Evolutionary conservation across 2,888 invertebrate species (phyloP).

Genomic region (Metacarcinus magister): DNA sequence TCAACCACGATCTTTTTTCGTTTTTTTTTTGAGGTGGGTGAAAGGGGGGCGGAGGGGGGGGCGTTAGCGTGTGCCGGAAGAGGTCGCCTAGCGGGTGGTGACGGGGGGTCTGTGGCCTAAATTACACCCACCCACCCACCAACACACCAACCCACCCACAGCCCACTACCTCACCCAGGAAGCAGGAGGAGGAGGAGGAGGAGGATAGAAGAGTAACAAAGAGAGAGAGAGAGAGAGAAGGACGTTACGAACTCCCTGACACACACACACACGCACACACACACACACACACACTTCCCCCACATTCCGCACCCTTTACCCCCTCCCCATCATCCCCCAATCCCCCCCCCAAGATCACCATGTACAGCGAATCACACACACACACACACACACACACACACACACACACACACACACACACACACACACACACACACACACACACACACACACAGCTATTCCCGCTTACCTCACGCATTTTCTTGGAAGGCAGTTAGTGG

Average conservation of each 20-base stretch:
- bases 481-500: neutral
- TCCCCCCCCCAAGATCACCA: neutral
- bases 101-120: neutral
- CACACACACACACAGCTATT: neutral
- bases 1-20: neutral
- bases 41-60: neutral
- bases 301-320: neutral
- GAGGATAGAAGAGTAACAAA: neutral
- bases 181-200: neutral
- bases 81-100: neutral
- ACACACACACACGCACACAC: neutral
- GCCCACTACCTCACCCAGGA: neutral
- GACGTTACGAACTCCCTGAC: neutral
- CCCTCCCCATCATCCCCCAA: neutral
- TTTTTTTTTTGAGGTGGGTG: neutral
- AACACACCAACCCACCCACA: neutral
- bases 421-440: conserved; percentile 58
- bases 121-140: neutral
- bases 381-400: no score
- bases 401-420: conserved; percentile 49
- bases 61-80: neutral
- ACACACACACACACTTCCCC: neutral
- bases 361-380: neutral
- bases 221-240: conserved; percentile 50
- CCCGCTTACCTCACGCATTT: neutral